A percentile compares a stretch with the other conserved stretches of the same genome.
Evolutionary conservation across 2,113 vertebrate species (phyloP).

Genomic region (Zapus hudsonius): DNA sequence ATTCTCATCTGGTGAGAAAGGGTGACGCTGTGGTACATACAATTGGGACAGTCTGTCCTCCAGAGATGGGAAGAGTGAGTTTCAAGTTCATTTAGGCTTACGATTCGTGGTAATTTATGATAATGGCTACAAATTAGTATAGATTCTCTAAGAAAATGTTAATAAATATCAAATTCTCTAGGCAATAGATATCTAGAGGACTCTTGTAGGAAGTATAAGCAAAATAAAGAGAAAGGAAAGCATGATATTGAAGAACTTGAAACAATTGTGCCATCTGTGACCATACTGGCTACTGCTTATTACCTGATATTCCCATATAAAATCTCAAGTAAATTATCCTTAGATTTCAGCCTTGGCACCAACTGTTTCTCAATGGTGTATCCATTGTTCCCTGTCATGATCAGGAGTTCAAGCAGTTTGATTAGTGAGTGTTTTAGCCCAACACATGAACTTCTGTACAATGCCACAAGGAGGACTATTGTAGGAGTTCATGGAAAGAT

Average conservation of each 20-base stretch:
- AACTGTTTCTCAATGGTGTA: not conserved
- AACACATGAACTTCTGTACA: not conserved
- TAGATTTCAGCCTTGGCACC: not conserved
- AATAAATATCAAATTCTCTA: not conserved
- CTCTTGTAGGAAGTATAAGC: not conserved
- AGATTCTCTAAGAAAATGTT: too few relatives aligned
- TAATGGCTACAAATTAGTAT: not conserved
- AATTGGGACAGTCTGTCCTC: not conserved
- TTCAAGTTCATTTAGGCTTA: not conserved
- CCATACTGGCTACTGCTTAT: not conserved
- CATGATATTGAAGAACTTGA: not conserved
- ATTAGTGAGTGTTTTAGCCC: not conserved
- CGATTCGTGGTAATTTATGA: not conserved
- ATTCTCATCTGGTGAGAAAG: not conserved
- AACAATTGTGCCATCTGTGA: not conserved
- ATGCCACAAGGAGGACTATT: not conserved
- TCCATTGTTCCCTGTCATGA: not conserved
- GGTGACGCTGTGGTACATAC: not conserved
- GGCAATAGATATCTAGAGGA: not conserved
- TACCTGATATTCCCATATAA: not conserved
- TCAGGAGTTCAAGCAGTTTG: not conserved
- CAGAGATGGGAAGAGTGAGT: not conserved
- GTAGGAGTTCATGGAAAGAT: not conserved
- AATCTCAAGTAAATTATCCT: not conserved
- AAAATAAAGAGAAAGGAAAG: not conserved